Evolutionary conservation across 2,888 invertebrate genomes (phyloP).

Genomic region (Gari tellinella): DNA sequence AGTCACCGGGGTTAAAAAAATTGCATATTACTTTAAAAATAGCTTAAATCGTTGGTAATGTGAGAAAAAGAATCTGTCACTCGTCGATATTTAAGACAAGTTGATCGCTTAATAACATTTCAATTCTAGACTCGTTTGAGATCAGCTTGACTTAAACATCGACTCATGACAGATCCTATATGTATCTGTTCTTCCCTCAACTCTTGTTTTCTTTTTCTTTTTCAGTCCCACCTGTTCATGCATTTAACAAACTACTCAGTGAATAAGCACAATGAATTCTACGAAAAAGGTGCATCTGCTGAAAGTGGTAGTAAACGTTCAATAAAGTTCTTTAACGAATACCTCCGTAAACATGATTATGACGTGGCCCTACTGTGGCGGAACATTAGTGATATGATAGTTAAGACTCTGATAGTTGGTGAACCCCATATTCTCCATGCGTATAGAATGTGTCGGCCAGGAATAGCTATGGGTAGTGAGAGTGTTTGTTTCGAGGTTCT

Average conservation of each 20-base stretch:
- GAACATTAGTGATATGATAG: conserved; percentile 83
- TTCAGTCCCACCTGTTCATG: conserved; percentile 83
- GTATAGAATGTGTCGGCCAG: conserved; percentile 84
- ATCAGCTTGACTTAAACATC: no score
- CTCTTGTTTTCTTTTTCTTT: conserved; percentile 17
- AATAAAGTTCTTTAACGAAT: conserved; percentile 82
- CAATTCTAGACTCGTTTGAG: no score
- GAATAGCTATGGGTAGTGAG: conserved; percentile 79
- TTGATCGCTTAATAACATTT: no score
- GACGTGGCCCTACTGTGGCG: conserved; percentile 82
- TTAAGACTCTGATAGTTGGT: conserved; percentile 82
- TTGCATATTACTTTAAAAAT: no score
- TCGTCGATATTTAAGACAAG: no score
- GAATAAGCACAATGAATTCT: conserved; percentile 84
- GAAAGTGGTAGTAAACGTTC: conserved; percentile 83
- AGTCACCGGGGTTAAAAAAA: no score
- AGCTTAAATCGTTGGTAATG: no score
- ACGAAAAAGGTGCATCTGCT: conserved; percentile 79
- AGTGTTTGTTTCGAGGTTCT: conserved; percentile 84
- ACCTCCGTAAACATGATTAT: conserved; percentile 80
- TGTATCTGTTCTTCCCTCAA: no score
- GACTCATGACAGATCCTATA: no score
- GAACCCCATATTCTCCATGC: conserved; percentile 83
- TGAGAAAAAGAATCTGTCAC: no score
- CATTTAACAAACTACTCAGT: conserved; percentile 85